These are phyloP conservation scores for Aurelia aurita DNA, from an alignment of 30 jellyfish, hydroid and myxozoan genomes.

Conservation along the genomic window DNA sequence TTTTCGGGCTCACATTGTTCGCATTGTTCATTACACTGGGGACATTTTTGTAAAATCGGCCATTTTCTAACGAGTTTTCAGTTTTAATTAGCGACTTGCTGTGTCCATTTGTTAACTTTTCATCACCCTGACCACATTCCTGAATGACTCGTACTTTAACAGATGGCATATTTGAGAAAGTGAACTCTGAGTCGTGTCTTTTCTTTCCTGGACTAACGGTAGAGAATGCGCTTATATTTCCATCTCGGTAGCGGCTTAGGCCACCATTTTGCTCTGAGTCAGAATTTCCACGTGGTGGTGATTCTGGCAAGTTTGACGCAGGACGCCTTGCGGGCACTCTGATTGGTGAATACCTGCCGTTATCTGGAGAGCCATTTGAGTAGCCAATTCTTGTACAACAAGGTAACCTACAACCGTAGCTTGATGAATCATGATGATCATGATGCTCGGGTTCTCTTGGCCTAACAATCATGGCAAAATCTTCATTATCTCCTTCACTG, in stretches of 20 bases:
- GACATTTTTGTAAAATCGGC: background rate
- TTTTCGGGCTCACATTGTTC: background rate
- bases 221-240: constrained; percentile 55
- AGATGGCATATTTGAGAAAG: constrained; percentile 46
- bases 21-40: background rate
- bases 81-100: background rate
- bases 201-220: constrained; percentile 65
- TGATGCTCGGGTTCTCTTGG: constrained; percentile 63
- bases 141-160: constrained; percentile 63
- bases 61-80: constrained; percentile 1
- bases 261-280: constrained; percentile 37
- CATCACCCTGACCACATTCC: constrained; percentile 21
- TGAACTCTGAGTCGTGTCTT: constrained; percentile 40
- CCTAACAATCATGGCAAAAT: constrained; percentile 39
- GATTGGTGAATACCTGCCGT: constrained; percentile 52
- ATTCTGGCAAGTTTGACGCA: constrained; percentile 6
- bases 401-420: constrained; percentile 60
- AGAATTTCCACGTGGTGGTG: constrained; percentile 24
- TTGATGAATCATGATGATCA: constrained; percentile 22
- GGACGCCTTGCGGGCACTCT: constrained; percentile 73
- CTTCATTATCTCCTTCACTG: constrained; percentile 67
- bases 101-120: constrained; percentile 27
- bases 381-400: constrained; percentile 57
- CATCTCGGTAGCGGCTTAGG: constrained; percentile 42
- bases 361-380: constrained; percentile 21